A percentile compares a stretch with the other conserved stretches of the same genome.
Conservation (phyloP, 1,140 invertebrate genomes). For the Bombus balteatus region DNA sequence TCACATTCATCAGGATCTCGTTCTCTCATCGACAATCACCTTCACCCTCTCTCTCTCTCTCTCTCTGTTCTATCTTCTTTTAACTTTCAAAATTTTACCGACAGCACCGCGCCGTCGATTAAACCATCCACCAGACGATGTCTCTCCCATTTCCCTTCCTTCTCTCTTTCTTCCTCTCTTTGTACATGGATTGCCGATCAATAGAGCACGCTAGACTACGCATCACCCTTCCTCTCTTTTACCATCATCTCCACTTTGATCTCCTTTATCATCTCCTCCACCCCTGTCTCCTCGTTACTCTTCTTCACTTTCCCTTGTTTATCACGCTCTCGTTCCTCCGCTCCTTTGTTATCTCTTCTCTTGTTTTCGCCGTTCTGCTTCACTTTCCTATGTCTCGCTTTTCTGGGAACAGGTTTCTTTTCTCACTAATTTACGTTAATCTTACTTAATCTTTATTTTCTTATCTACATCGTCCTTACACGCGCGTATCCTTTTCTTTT, state of each 20-base stretch:
- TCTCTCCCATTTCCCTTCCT: background rate
- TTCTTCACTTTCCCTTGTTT: background rate
- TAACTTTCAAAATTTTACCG: conserved; percentile 1
- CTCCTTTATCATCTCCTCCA: background rate
- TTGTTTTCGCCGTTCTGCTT: background rate
- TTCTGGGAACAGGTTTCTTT: no score
- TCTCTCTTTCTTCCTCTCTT: background rate
- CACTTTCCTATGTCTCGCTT: no score
- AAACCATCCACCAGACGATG: background rate
- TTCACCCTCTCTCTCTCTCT: no score
- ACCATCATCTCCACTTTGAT: background rate
- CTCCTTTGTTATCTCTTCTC: background rate
- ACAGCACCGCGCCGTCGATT: background rate
- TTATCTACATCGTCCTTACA: no score
- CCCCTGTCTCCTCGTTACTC: background rate
- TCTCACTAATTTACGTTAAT: no score
- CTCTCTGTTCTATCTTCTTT: background rate
- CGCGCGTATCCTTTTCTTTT: no score
- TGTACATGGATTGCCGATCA: conserved; percentile 42
- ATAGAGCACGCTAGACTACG: conserved; percentile 17
- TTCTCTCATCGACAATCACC: background rate
- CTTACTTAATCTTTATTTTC: no score
- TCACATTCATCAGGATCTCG: background rate
- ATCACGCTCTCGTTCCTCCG: background rate
- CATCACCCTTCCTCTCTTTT: conserved; percentile 1